These are phyloP conservation scores for Triplophysa dalaica DNA, from an alignment of 2,113 vertebrate genomes.

Conservation along the genomic window DNA sequence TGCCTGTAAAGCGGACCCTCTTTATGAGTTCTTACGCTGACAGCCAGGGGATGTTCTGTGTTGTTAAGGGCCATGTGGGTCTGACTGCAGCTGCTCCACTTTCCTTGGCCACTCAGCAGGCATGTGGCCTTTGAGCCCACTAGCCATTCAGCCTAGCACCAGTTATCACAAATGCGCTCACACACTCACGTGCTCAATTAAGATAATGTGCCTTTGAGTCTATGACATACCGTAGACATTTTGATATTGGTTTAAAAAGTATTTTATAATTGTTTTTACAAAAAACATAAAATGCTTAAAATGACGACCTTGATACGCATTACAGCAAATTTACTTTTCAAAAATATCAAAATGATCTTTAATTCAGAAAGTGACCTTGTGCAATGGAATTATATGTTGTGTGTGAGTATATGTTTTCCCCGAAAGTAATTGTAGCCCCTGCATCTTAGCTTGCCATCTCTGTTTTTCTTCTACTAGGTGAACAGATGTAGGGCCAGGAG, in stretches of 20 bases:
- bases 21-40: constrained; percentile 13
- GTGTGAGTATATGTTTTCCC: constrained; percentile 38
- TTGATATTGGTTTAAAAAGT: too few species aligned
- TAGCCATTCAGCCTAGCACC: constrained; percentile 41
- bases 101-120: constrained; percentile 40
- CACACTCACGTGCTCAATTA: not conserved
- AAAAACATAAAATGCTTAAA: too few species aligned
- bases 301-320: too few species aligned
- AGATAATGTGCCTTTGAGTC: too few species aligned
- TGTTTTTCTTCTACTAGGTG: constrained; percentile 55
- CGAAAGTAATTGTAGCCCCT: constrained; percentile 35
- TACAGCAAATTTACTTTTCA: too few species aligned
- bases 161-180: not conserved
- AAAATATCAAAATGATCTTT: too few species aligned
- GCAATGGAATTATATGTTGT: constrained; percentile 17
- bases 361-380: not conserved
- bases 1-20: constrained; percentile 11
- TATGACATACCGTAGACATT: too few species aligned
- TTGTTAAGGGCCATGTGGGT: not conserved
- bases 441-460: constrained; percentile 38
- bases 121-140: constrained; percentile 31
- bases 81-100: constrained; percentile 30
- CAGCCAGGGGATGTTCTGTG: constrained; percentile 15
- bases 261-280: too few species aligned
- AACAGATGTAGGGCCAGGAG: constrained; percentile 73